Evolutionary conservation across 1,140 invertebrate genomes (phyloP), one percentile per base, ranked within the genome.

Genomic region (Drosophila nigrodunni): DNA sequence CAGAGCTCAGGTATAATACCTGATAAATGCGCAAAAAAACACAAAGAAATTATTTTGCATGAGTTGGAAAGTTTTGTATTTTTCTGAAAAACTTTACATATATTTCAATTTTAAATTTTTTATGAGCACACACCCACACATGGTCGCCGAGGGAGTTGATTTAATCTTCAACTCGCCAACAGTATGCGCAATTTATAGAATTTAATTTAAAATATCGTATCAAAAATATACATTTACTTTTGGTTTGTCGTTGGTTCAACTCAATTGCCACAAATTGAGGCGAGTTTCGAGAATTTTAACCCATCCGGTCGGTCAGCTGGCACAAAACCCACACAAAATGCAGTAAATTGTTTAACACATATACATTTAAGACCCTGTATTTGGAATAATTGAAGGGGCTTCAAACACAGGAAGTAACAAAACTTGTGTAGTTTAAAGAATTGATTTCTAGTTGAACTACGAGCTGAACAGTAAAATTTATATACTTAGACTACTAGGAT

Each of bases 21-120:
- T 74, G 25, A 30, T 70, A 70, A 62, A 49, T 62, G 37, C 34
- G 11, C 25, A 30, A 30, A 30, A 30, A 30, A 30, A 30, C 6
- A 57, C 15, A 54, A 13, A 50, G 57, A 69, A 68, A 9, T 39
- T 52, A 30, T 73, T 74, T 61, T 55, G 49, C 57, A 74, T 61
- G 71, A 61, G 57, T 30, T 55, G 49, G 11, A 43, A 10, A 61
- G 44, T 64, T 54, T 64, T 39, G 9, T 34, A 18, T 34, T 46
- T 30, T 47, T 52, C 13, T 3, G 10, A 65, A 72, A 57, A 37
- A 30, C 25, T 4, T 5, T 30, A 30, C 25, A 39, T 60, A 39
- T 50, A 41, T 37, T 35, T 57, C 66, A 10, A 69, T 15, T 69
- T 68, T 57, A 1, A 39, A 69, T 74, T 61, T 74, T 69, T 69